A percentile compares a stretch with the other conserved stretches of the same genome.
Evolutionary conservation across 1,140 invertebrate species (phyloP).

Genomic region (Drosophila mayri): DNA sequence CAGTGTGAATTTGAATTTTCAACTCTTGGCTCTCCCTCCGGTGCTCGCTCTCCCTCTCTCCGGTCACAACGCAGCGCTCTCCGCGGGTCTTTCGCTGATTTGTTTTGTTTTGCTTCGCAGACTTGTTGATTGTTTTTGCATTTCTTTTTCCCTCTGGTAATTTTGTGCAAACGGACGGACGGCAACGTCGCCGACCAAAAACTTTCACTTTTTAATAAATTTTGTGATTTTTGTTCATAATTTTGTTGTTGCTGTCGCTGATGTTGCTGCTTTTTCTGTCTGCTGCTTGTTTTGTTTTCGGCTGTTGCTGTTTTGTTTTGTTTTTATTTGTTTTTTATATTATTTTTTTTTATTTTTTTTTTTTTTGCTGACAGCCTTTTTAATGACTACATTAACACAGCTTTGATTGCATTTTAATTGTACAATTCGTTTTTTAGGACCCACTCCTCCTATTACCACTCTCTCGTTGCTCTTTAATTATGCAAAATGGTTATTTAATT

Average conservation of each 20-base stretch:
- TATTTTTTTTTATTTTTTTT: constrained; percentile 40
- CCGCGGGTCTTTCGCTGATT: constrained; percentile 18
- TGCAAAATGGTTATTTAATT: constrained; percentile 53
- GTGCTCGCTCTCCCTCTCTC: constrained; percentile 7
- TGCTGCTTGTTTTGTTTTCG: constrained; percentile 45
- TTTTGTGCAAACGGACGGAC: constrained; percentile 69
- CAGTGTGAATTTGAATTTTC: constrained; percentile 5
- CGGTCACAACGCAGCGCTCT: constrained; percentile 7
- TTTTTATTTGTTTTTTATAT: constrained; percentile 10
- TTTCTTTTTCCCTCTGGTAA: constrained; percentile 70
- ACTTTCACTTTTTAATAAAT: constrained; percentile 80
- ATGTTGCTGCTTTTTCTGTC: constrained; percentile 20
- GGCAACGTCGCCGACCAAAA: constrained; percentile 52
- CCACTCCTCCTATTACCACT: constrained; percentile 8
- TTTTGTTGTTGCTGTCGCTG: constrained; percentile 50
- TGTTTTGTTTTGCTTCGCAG: constrained; percentile 52
- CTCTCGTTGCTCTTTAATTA: constrained; percentile 47
- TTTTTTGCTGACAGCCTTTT: constrained; percentile 54
- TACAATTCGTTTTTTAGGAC: constrained; percentile 49
- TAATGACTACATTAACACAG: constrained; percentile 66
- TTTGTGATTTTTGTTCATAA: constrained; percentile 77
- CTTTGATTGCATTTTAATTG: constrained; percentile 73
- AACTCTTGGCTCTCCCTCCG: not conserved
- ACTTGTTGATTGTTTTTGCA: constrained; percentile 70
- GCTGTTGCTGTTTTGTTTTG: constrained; percentile 10